Percentiles rank a stretch among this genome's conserved stretches.
These are phyloP conservation scores for Dynastes tityus DNA, from an alignment of 2,888 invertebrate genomes.

Conservation along the genomic window DNA sequence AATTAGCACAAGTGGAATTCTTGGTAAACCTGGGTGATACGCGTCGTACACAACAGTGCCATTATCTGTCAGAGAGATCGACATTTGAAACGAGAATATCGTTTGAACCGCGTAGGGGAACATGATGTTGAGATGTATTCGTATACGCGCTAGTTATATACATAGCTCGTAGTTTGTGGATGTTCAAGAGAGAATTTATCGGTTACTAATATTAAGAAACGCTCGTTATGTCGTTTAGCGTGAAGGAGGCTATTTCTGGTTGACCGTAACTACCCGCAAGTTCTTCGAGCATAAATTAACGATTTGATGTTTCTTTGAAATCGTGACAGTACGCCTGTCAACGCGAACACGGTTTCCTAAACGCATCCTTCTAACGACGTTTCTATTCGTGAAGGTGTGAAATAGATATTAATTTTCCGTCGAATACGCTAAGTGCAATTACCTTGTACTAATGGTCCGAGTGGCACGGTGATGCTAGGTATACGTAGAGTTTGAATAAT, in stretches of 20 bases:
- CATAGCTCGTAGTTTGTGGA: slow-evolving; percentile 4
- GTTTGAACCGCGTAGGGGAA: neutral
- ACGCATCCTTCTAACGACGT: slow-evolving; percentile 23
- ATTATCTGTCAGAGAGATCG: slow-evolving; percentile 7
- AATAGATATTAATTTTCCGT: slow-evolving; percentile 14
- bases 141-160: neutral
- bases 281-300: slow-evolving; percentile 30
- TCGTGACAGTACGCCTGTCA: slow-evolving; percentile 26
- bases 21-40: neutral
- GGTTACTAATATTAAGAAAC: slow-evolving; percentile 34
- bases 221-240: slow-evolving; percentile 34
- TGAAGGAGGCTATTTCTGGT: slow-evolving; percentile 30
- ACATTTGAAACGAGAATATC: neutral
- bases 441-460: neutral
- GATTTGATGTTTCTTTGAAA: slow-evolving; percentile 45
- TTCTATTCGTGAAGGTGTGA: slow-evolving; percentile 33
- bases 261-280: neutral
- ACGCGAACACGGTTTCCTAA: slow-evolving; percentile 7
- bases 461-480: neutral
- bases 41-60: neutral
- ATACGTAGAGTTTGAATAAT: too few relatives aligned
- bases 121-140: neutral
- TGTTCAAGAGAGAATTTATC: slow-evolving; percentile 30
- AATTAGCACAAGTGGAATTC: slow-evolving; percentile 13
- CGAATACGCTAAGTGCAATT: slow-evolving; percentile 8